Evolutionary conservation across 2,797 vertebrate genomes (phyloP), one percentile per base, ranked within the genome.

Genomic region (Heterohyrax brucei): DNA sequence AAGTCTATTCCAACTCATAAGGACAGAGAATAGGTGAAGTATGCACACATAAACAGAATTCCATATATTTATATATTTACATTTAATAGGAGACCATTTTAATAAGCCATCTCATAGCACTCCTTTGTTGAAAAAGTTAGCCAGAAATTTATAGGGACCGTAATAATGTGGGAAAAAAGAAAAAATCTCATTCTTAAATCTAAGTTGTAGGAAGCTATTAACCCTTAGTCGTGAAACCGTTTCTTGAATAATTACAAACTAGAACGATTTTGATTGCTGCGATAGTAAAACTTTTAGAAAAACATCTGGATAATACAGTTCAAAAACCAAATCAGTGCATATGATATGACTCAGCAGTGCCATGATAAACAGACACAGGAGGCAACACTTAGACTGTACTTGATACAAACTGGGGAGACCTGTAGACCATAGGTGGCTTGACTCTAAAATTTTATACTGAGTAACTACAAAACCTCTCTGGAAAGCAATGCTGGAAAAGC

Each of bases 91-190:
- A 87, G 33, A 46, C 14, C 22, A 53, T 75, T 82, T 87, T 46
- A 75, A 88, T 56, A 8, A 2, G 46, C 26, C 26, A 46, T 81
- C 53, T 79, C 22, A 33, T 12, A 62, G 30, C 7, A 50, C 50
- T 87, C n/a, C 50, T 8, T 87, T 39, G 72, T 72, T 50, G 75
- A 72, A 70, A 7, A 86, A 87, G 10, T 72, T 93, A 80, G 62
- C 12, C 13, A 62, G 19, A 7, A 56, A 24, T 62, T n/a, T 7
- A 80, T 73, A 50, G 18, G 70, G 28, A 80, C 44, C 30, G 21
- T 19, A 73, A 44, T 26, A 56, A 10, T 81, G 10, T 66, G 56
- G 39, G 30, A 1, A 56, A n/a, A 33, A 22, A 39, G 2, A 53
- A 66, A 75, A 53, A 80, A 68, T 30, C 33, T 59, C 76, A 7